Evolutionary conservation across 2,797 vertebrate species (phyloP), one percentile per base, ranked within the genome.

Genomic region (Alcedo quadribrachys): DNA sequence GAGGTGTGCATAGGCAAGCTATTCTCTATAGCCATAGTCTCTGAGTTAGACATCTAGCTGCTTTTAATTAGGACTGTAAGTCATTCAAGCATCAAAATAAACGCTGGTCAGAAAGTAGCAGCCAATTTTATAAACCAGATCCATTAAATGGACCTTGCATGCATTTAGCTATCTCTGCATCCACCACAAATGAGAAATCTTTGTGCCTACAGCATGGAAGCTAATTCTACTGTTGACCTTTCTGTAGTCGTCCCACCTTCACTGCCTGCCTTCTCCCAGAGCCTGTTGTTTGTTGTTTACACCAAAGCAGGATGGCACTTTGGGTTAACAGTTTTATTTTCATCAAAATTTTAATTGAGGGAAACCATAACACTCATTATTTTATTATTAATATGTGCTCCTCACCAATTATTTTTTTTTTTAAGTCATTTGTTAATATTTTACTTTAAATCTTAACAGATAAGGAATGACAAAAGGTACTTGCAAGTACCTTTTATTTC

Each of bases 51-150:
- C n/a, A 63, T 73, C 60, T 79, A 91, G 48, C 55, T 93, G 53
- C 37, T 81, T 92, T 83, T 85, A 84, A 81, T 83, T 93, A 50
- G 63, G 91, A 46, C 60, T 1, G 0, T 79, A 89, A 89, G 76
- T 87, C 76, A 76, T 70, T 89, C 76, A 90, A 61, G 69, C 24
- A 1, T 69, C 90, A 79, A 92, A 94, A 92, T 70, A 90, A 93
- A 89, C 45, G 42, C 73, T 58, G 81, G 67, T 78, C 73, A 74
- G 93, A 94, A 95, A 83, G 61, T 10, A 84, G 60, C 60, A 84
- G 79, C 48, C 8, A 8, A 12, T 93, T 94, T 89, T 87, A 81
- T 81, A 94, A 85, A 61, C 60, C 8, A 3, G 63, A 79, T 75
- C 89, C 82, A 81, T 86, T 79, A 92, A 87, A 83, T 51, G 28